phyloP scores from a whole-genome alignment of 2,113 vertebrate species.

The Procavia capensis region DNA sequence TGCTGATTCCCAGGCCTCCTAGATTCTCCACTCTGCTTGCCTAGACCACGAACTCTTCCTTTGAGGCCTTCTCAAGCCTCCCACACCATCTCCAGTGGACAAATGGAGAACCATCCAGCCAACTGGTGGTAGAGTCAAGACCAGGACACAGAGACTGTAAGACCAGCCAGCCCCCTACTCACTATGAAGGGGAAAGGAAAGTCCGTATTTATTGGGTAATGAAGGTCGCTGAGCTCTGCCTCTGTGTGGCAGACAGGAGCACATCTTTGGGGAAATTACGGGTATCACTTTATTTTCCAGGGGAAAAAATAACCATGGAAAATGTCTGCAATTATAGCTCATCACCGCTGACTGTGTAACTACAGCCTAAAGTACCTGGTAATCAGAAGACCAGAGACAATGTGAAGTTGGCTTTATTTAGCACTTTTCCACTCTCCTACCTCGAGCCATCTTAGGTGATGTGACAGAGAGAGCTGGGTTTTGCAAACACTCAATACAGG shows the following conservation, averaged over 20 bases:
- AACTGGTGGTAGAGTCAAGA: neutral
- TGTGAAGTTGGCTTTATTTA: slow-evolving; percentile 63
- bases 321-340: slow-evolving; percentile 73
- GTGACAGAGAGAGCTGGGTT: neutral
- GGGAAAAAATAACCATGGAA: slow-evolving; percentile 70
- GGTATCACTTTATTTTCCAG: slow-evolving; percentile 71
- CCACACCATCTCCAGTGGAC: neutral
- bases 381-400: slow-evolving; percentile 72
- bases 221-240: neutral
- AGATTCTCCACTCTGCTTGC: too few species aligned
- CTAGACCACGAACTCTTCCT: neutral
- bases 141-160: neutral
- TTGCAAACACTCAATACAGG: rapidly evolving
- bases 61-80: neutral
- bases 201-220: rapidly evolving
- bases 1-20: neutral
- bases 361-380: slow-evolving; percentile 57
- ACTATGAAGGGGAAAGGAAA: neutral
- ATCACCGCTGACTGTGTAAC: slow-evolving; percentile 53
- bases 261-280: slow-evolving; percentile 70
- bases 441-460: neutral
- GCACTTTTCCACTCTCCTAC: slow-evolving; percentile 17
- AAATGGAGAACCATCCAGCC: neutral
- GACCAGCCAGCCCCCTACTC: neutral
- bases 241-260: neutral